Base-by-base conservation (phyloP, 2,797 vertebrate species). In the Alosa sapidissima region DNA sequence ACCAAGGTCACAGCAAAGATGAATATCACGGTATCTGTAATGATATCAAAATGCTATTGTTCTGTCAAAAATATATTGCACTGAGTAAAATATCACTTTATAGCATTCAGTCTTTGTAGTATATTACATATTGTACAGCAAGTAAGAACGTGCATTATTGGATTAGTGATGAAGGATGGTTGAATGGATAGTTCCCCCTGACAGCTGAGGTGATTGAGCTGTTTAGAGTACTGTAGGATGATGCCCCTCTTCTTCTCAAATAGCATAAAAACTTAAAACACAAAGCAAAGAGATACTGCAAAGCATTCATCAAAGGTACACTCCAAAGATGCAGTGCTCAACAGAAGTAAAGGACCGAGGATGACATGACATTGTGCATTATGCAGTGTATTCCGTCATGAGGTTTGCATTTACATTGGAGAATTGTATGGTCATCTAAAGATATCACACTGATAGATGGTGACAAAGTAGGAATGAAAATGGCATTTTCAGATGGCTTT, bases 111-210 rank as follows among this genome's bases (percentile, higher is more conserved):
- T 84, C 62, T 84, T 82, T 84, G 84, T 48, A 24, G 82, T 84
- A 84, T 75, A 84, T 86, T 81, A 88, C 86, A 88, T 84, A 83
- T 81, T 88, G 52, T 89, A 87, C 86, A 88, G 72, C 16, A 78
- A 47, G 72, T 19, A 36, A 78, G 72, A 47, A 21, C 36, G 16
- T 45, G 72, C 65, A 36, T 72, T 72, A 47, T 21, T 78, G 41
- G 41, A 78, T 19, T 47, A 19, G 41, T 47, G 21, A 45, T 75
- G 33, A 19, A 47, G 16, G 72, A 47, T 45, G 7, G 72, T 13
- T 47, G 36, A 78, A 78, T 78, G 41, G 7, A 45, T 21, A 78
- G 1, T 47, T 78, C 41, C 16, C 72, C 41, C 41, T 47, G 41
- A 78, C 6, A 47, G 72, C 72, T 78, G 36, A 47, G 36, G 21